Conservation (phyloP, 2,888 invertebrate species). For the Alloplasta piceator region DNA sequence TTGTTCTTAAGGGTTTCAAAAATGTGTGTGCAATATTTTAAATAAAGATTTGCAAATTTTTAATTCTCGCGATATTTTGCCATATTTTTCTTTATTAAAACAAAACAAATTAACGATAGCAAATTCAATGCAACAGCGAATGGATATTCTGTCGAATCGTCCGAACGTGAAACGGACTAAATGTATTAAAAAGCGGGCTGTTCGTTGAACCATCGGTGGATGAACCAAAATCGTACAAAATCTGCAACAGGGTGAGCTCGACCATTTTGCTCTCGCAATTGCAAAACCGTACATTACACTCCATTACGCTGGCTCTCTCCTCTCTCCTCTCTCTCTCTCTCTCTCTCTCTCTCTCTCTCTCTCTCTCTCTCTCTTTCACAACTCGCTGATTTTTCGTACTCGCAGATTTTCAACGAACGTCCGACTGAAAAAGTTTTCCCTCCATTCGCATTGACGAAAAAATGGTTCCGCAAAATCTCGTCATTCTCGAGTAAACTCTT, state of each 20-base stretch:
- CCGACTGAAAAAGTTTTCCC: too few species aligned
- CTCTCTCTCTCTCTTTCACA: not conserved
- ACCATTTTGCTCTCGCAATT: constrained; percentile 3
- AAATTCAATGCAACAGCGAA: constrained; percentile 13
- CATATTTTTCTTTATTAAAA: not conserved
- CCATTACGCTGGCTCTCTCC: not conserved
- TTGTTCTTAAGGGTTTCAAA: too few species aligned
- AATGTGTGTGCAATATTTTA: not conserved
- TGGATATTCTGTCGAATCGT: constrained; percentile 55
- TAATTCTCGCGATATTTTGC: not conserved
- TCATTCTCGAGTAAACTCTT: too few species aligned
- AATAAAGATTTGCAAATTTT: not conserved
- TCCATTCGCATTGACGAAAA: too few species aligned
- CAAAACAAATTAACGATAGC: constrained; percentile 5
- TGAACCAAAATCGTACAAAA: not conserved
- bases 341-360: not conserved
- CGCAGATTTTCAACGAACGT: too few species aligned
- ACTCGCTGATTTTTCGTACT: too few species aligned
- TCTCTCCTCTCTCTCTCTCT: not conserved
- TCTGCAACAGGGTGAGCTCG: constrained; percentile 21
- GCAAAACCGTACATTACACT: constrained; percentile 26
- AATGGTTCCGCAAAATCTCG: too few species aligned
- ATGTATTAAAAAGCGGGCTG: constrained; percentile 59
- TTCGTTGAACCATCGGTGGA: constrained; percentile 28
- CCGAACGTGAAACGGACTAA: constrained; percentile 65